Base-by-base conservation (phyloP, 64 coral and sea anemone species). In the Platygyra sinensis region DNA sequence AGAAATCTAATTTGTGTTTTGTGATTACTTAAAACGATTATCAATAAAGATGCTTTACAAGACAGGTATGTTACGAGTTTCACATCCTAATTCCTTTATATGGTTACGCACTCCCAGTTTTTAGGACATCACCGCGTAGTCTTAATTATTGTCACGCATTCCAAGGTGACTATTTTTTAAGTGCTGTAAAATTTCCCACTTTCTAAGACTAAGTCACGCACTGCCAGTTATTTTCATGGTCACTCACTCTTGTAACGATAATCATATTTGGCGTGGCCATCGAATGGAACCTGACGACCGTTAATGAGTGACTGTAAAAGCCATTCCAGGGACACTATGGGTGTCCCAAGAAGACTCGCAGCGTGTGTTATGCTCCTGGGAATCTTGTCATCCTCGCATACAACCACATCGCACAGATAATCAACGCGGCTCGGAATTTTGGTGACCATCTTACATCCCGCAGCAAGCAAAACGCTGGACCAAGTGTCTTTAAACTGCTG, bases 221-320 rank as follows among this genome's bases (percentile, higher is more conserved):
- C 30, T 67, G 13, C 20, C 19, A 69, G 54, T 14, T 77, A 19
- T 46, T 19, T 50, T 16, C 33, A 49, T 24, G 20, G 33, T 80
- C 78, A 62, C 60, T 16, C 17, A 39, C 24, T 36, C 60, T 83
- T 83, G 62, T 42, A 83, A 7, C 80, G 60, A 33, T 83, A 83
- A 46, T 83, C 80, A 49, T 94, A 96, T 19, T 96, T 96, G 0
- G 95, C 88, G 29, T 99, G 93, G 13, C 80, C 87, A 22, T 99
- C 91, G 75, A 91, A 95, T 69, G 87, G 62, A 38, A 99, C 85
- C 19, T 89, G 77, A 52, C 73, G 65, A 16, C 97, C 97, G 59
- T 90, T 99, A 50, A 99, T 96, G n/a, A 99, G 86, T 51, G 91
- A 91, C 74, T 99, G 97, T 20, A 96, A 79, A 2, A 99, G 79